These are phyloP conservation scores for Noturus placidus DNA, from an alignment of 2,113 vertebrate species.

Conservation along the genomic window DNA sequence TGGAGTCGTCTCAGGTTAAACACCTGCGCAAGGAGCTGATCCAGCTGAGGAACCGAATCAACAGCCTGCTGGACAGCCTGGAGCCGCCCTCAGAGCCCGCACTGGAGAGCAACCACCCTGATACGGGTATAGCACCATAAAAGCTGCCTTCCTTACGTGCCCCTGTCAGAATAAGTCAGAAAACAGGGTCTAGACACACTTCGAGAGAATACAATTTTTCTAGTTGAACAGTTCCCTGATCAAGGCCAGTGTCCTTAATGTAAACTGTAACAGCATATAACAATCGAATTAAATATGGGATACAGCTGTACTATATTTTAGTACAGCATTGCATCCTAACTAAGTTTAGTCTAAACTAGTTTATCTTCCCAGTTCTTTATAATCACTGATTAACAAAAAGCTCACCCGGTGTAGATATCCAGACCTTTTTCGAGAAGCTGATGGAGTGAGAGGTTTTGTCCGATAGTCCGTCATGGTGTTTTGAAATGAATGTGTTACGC, in stretches of 20 bases:
- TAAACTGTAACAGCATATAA: background rate
- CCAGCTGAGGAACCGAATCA: conserved; percentile 97
- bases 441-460: background rate
- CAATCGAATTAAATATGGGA: background rate
- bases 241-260: background rate
- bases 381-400: background rate
- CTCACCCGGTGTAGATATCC: background rate
- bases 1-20: conserved; percentile 98
- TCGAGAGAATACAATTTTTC: background rate
- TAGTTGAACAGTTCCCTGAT: background rate
- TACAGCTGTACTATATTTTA: background rate
- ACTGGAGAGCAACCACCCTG: conserved; percentile 76
- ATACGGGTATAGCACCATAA: conserved; percentile 73
- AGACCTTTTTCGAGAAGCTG: background rate
- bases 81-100: conserved; percentile 90
- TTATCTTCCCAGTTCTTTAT: background rate
- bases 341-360: background rate
- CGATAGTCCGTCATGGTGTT: background rate
- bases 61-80: conserved; percentile 90
- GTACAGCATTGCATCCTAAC: background rate
- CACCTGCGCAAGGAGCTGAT: conserved; percentile 94
- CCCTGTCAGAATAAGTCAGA: background rate
- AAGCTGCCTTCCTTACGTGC: background rate
- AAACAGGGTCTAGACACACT: background rate
- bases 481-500: background rate